Percentiles rank a stretch among this genome's conserved stretches.
These are phyloP conservation scores for Xylota sylvarum DNA, from an alignment of 2,888 invertebrate species.

Conservation along the genomic window DNA sequence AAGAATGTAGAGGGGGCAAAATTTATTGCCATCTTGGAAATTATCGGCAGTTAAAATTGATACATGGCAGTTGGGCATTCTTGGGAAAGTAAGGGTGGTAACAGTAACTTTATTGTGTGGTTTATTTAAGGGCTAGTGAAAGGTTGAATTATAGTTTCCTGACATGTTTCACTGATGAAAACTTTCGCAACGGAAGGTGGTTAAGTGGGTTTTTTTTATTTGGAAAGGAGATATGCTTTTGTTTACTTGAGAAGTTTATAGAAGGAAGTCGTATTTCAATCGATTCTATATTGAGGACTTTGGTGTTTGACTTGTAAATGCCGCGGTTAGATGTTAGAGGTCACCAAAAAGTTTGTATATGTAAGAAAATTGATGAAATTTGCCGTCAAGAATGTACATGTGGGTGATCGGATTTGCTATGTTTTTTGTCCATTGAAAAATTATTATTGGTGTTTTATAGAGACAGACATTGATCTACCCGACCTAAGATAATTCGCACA, in stretches of 20 bases:
- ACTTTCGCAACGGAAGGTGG: constrained; percentile 25
- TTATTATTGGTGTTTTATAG: too few species aligned
- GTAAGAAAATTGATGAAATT: too few species aligned
- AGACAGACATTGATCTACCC: too few species aligned
- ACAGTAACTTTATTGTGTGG: constrained; percentile 7
- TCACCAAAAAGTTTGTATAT: too few species aligned
- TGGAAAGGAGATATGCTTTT: not conserved
- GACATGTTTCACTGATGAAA: constrained; percentile 22
- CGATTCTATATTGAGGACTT: not conserved
- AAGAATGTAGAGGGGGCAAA: not conserved
- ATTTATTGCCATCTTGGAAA: constrained; percentile 56
- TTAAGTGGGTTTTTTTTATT: constrained; percentile 13
- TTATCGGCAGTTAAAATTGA: constrained; percentile 71
- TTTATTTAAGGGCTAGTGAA: constrained; percentile 20
- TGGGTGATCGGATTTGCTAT: too few species aligned
- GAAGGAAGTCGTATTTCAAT: not conserved
- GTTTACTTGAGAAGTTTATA: not conserved
- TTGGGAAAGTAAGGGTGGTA: not conserved
- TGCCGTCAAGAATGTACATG: too few species aligned
- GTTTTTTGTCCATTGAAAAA: too few species aligned
- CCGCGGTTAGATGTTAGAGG: too few species aligned
- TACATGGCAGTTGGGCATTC: constrained; percentile 41
- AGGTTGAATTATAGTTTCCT: constrained; percentile 34
- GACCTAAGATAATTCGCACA: too few species aligned
- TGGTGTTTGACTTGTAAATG: too few species aligned